A percentile compares a stretch with the other conserved stretches of the same genome.
Evolutionary conservation across 64 coral and sea anemone genomes (phyloP).

Genomic region (Stichodactyla mertensii): DNA sequence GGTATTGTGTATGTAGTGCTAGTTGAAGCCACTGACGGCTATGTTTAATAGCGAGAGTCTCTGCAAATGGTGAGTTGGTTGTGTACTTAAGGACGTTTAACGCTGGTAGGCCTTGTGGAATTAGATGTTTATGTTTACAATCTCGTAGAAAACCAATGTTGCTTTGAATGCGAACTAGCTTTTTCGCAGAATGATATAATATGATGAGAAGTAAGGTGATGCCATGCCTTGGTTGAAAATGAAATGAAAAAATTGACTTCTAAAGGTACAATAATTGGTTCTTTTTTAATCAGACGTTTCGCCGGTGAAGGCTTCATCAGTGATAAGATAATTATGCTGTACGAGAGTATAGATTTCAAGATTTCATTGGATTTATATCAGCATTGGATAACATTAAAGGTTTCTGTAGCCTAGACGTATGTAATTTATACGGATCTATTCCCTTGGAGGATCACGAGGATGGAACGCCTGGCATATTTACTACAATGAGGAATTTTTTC

Average conservation of each 20-base stretch:
- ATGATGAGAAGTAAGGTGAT: too few relatives aligned
- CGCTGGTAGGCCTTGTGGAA: not conserved
- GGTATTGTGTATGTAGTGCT: not conserved
- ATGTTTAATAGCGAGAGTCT: constrained; percentile 1
- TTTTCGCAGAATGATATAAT: too few relatives aligned
- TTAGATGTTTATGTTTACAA: not conserved
- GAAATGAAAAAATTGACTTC: too few relatives aligned
- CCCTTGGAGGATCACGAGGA: not conserved
- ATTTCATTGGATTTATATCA: too few relatives aligned
- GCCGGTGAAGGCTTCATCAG: too few relatives aligned
- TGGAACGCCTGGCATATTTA: not conserved
- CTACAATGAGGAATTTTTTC: not conserved
- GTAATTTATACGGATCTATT: constrained; percentile 16
- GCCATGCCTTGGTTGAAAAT: too few relatives aligned
- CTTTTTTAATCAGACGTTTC: too few relatives aligned
- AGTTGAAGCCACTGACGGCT: constrained; percentile 18
- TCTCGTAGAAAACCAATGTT: not conserved
- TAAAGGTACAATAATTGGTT: too few relatives aligned
- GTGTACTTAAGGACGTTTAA: not conserved
- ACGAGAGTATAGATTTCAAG: too few relatives aligned
- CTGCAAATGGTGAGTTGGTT: constrained; percentile 11
- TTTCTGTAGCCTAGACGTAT: constrained; percentile 4
- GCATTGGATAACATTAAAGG: not conserved
- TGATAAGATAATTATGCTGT: too few relatives aligned
- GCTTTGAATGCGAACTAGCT: not conserved